Evolutionary conservation across 1,140 invertebrate species (phyloP).

Genomic region (Drosophila guanche): DNA sequence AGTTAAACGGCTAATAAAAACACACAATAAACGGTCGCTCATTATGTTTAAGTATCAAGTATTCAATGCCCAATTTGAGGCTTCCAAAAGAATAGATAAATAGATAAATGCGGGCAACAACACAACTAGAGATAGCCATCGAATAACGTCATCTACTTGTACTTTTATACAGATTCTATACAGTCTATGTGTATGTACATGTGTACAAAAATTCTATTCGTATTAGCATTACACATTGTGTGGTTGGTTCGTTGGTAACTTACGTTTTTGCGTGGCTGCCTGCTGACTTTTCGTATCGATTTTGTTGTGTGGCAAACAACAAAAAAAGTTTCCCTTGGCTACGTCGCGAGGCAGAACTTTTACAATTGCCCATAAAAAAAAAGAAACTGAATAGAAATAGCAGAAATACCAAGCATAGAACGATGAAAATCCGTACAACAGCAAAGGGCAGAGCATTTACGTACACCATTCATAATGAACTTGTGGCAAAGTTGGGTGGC

Average conservation of each 20-base stretch:
- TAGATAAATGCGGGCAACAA: too few relatives aligned
- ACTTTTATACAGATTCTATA: not conserved
- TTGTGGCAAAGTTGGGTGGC: slow-evolving; percentile 28
- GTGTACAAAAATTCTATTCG: not conserved
- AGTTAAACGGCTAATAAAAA: too few relatives aligned
- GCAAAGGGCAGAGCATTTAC: slow-evolving; percentile 25
- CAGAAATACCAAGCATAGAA: not conserved
- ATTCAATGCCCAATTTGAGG: too few relatives aligned
- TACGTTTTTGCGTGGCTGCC: slow-evolving; percentile 30
- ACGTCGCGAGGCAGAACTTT: slow-evolving; percentile 26
- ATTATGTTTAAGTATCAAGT: too few relatives aligned
- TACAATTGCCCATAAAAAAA: slow-evolving; percentile 51
- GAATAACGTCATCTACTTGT: too few relatives aligned
- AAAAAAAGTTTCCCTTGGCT: slow-evolving; percentile 40
- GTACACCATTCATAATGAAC: slow-evolving; percentile 37
- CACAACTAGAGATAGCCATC: too few relatives aligned
- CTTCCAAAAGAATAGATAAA: too few relatives aligned
- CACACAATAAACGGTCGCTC: too few relatives aligned
- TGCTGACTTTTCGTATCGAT: slow-evolving; percentile 52
- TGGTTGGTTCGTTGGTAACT: not conserved
- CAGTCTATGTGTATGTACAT: not conserved
- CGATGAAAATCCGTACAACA: slow-evolving; percentile 28
- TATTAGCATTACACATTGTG: slow-evolving; percentile 44
- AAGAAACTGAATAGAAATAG: slow-evolving; percentile 1
- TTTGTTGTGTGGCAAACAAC: slow-evolving; percentile 35